These are phyloP conservation scores for Xestobium rufovillosum DNA, from an alignment of 2,888 invertebrate genomes.

Conservation along the genomic window DNA sequence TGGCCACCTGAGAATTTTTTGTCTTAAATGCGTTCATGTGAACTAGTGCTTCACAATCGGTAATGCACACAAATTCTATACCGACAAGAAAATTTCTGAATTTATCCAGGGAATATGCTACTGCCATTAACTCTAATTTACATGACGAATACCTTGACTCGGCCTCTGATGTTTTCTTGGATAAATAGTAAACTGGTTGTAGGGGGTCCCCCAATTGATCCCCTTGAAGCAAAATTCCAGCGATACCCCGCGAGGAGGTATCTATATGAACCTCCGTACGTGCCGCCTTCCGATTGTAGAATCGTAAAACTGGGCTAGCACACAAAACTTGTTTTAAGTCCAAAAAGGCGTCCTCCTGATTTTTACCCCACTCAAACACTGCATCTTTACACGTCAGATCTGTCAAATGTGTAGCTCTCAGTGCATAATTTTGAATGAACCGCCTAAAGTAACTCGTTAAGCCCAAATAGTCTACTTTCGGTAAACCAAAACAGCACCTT, in stretches of 20 bases:
- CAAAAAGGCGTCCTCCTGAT: not conserved
- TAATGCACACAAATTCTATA: conserved; percentile 13
- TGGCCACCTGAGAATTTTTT: conserved; percentile 15
- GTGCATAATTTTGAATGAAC: not conserved
- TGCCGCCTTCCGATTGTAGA: not conserved
- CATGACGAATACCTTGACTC: conserved; percentile 14
- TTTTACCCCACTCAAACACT: not conserved
- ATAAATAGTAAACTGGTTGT: conserved; percentile 14
- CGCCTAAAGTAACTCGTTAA: conserved; percentile 9
- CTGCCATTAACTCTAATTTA: conserved; percentile 25
- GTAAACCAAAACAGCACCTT: conserved; percentile 28
- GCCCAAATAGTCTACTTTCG: conserved; percentile 28
- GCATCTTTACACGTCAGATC: not conserved
- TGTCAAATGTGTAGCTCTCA: not conserved
- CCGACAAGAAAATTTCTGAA: conserved; percentile 13
- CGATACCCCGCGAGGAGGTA: not conserved
- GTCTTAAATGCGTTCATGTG: conserved; percentile 14
- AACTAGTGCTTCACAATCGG: conserved; percentile 16
- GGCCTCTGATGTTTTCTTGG: conserved; percentile 13
- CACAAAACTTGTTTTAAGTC: not conserved
- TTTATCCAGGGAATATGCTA: conserved; percentile 15
- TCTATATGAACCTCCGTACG: not conserved
- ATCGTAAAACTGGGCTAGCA: not conserved
- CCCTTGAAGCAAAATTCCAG: not conserved
- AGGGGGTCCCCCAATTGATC: conserved; percentile 4